Conservation (phyloP, 2,888 invertebrate species). For the Hetaerina titia region DNA sequence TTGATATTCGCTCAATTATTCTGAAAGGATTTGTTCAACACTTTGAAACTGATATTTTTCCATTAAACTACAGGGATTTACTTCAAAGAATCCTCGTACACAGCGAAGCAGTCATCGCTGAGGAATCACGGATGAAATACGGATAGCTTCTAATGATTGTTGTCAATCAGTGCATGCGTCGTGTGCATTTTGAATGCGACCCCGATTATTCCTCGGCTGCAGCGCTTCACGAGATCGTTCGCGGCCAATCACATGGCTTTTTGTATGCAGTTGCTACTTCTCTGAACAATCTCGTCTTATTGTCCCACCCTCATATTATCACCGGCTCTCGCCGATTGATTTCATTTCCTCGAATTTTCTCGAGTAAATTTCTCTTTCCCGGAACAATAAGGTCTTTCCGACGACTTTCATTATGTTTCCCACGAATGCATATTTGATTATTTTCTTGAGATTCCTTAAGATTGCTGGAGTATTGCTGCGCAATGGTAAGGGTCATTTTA, state of each 20-base stretch:
- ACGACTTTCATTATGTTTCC: too few relatives aligned
- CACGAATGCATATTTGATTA: too few relatives aligned
- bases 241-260: background rate
- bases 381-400: too few relatives aligned
- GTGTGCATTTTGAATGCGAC: background rate
- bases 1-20: too few relatives aligned
- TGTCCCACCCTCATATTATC: background rate
- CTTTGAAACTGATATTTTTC: background rate
- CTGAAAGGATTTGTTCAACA: too few relatives aligned
- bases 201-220: background rate
- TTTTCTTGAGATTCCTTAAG: too few relatives aligned
- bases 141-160: background rate
- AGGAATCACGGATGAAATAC: background rate
- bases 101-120: background rate
- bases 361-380: background rate
- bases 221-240: background rate
- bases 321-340: background rate
- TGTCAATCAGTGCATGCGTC: background rate
- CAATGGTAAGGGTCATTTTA: too few relatives aligned
- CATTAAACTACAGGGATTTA: background rate
- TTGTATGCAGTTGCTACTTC: background rate
- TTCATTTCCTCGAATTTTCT: background rate
- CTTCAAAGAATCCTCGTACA: background rate
- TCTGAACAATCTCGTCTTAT: background rate
- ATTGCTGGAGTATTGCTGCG: too few relatives aligned